phyloP scores from a whole-genome alignment of 2,797 vertebrate species.

The Dallia pectoralis region DNA sequence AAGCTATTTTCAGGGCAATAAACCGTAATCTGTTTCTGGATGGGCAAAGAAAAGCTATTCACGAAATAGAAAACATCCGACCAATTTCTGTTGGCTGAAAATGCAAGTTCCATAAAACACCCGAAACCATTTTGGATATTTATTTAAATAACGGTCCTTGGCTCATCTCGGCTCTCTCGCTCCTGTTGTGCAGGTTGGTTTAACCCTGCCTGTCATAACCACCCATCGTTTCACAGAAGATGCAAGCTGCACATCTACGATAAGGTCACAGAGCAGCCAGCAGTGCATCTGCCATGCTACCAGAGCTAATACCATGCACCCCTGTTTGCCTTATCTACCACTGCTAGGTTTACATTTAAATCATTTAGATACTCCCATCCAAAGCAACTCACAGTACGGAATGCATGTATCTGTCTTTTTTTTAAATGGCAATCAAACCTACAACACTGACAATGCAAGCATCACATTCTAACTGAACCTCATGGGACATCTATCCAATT shows the following conservation, averaged over 20 bases:
- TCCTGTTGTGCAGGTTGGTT: background rate
- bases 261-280: conserved; percentile 37
- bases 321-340: conserved; percentile 15
- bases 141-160: background rate
- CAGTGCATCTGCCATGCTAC: conserved; percentile 23
- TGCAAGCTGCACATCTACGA: conserved; percentile 41
- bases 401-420: too few species aligned
- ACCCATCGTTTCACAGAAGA: conserved; percentile 16
- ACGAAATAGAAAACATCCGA: background rate
- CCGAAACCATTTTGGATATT: background rate
- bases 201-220: conserved; percentile 8
- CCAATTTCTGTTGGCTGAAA: background rate
- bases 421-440: too few species aligned
- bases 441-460: too few species aligned
- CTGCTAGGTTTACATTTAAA: background rate
- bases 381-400: too few species aligned
- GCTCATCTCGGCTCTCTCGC: background rate
- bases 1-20: background rate
- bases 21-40: too few species aligned
- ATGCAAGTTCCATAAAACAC: background rate
- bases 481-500: too few species aligned
- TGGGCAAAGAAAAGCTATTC: background rate
- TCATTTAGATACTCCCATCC: background rate
- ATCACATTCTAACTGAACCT: too few species aligned
- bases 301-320: conserved; percentile 26